Evolutionary conservation across 2,113 vertebrate genomes (phyloP).

Genomic region (Triplophysa siluroides): DNA sequence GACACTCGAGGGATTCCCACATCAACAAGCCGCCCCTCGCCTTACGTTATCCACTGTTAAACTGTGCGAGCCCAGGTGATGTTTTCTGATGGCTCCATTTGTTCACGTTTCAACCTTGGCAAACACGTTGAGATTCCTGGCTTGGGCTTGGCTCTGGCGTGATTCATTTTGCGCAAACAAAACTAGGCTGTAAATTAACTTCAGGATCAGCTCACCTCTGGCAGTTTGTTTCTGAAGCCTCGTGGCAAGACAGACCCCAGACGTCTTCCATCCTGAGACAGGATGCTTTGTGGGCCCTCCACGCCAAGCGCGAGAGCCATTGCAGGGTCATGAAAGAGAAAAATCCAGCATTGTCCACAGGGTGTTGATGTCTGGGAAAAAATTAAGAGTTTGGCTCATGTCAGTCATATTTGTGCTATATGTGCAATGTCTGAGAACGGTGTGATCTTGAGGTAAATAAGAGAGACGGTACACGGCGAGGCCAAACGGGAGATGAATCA

Average conservation of each 20-base stretch:
- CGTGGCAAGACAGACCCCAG: conserved; percentile 79
- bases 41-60: not conserved
- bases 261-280: conserved; percentile 72
- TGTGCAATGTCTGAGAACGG: conserved; percentile 40
- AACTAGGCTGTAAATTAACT: not conserved
- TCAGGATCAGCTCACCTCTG: conserved; percentile 73
- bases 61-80: not conserved
- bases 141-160: not conserved
- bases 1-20: conserved; percentile 44
- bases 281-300: conserved; percentile 71
- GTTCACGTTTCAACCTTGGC: conserved; percentile 14
- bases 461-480: conserved; percentile 42
- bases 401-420: conserved; percentile 50
- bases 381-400: conserved; percentile 39
- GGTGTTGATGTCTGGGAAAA: conserved; percentile 78
- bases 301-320: conserved; percentile 79
- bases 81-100: conserved; percentile 34
- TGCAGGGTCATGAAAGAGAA: conserved; percentile 83
- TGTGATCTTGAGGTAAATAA: conserved; percentile 22
- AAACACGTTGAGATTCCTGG: conserved; percentile 17
- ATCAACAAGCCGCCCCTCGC: not conserved
- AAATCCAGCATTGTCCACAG: conserved; percentile 81
- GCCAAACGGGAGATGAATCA: conserved; percentile 60
- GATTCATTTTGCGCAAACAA: not conserved
- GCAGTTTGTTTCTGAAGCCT: conserved; percentile 75